phyloP scores from a whole-genome alignment of 2,797 vertebrate species.

The Eospalax fontanierii region DNA sequence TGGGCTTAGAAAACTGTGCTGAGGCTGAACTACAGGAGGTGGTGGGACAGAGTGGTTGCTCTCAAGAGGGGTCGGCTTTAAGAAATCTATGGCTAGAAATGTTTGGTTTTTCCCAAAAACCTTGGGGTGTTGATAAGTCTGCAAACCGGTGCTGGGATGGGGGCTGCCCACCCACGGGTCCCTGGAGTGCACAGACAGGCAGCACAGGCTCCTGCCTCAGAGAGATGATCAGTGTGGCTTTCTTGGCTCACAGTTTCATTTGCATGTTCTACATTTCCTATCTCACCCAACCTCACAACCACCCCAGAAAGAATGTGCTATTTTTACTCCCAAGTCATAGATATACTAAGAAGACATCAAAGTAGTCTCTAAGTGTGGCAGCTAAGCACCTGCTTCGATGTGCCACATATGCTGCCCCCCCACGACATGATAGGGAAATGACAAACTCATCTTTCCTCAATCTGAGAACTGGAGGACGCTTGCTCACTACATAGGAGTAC shows the following conservation, averaged over 20 bases:
- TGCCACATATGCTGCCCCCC: neutral
- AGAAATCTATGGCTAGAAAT: neutral
- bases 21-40: neutral
- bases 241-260: neutral
- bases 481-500: too few species aligned
- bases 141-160: neutral
- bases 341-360: neutral
- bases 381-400: neutral
- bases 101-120: neutral
- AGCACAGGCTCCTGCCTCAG: too few species aligned
- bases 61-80: neutral
- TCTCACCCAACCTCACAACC: neutral
- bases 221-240: neutral
- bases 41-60: neutral
- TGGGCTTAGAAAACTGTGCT: neutral
- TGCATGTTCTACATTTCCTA: neutral
- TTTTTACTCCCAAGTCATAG: neutral
- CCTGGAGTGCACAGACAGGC: neutral
- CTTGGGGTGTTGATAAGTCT: neutral
- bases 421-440: neutral
- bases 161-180: neutral
- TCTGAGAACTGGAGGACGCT: neutral
- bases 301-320: neutral
- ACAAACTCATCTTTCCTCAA: neutral
- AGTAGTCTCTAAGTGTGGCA: neutral